Percentiles rank a stretch among this genome's conserved stretches.
These are phyloP conservation scores for Macrosteles quadrilineatus DNA, from an alignment of 1,140 invertebrate genomes.

Conservation along the genomic window DNA sequence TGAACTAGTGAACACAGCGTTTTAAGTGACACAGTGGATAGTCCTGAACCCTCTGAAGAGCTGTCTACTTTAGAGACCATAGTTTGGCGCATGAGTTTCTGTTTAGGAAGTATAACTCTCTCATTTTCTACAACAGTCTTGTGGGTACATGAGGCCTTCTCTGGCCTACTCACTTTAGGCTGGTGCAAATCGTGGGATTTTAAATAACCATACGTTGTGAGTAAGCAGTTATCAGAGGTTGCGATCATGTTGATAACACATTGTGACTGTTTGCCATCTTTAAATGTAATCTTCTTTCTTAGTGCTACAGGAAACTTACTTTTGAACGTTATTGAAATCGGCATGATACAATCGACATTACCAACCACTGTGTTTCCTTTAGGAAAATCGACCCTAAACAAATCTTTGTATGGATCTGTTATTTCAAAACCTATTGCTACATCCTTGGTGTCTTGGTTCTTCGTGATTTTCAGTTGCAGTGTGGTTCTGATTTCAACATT, in stretches of 20 bases:
- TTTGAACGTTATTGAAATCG: neutral
- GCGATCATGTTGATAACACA: neutral
- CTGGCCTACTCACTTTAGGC: neutral
- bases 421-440: neutral
- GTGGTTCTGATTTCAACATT: neutral
- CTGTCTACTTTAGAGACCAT: too few relatives aligned
- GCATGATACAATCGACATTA: neutral
- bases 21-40: too few relatives aligned
- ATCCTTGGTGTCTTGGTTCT: neutral
- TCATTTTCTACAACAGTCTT: too few relatives aligned
- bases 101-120: too few relatives aligned
- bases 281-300: neutral
- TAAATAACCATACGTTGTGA: conserved; percentile 5
- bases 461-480: neutral
- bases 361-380: neutral
- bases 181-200: neutral
- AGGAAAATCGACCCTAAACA: neutral
- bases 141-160: too few relatives aligned
- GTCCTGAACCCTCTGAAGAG: too few relatives aligned
- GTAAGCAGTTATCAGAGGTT: conserved; percentile 6
- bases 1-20: too few relatives aligned
- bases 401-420: neutral
- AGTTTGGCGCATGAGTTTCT: too few relatives aligned
- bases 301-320: neutral
- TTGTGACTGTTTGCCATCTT: neutral